These are phyloP conservation scores for Australoheros facetus DNA, from an alignment of 2,797 vertebrate species.

Conservation along the genomic window DNA sequence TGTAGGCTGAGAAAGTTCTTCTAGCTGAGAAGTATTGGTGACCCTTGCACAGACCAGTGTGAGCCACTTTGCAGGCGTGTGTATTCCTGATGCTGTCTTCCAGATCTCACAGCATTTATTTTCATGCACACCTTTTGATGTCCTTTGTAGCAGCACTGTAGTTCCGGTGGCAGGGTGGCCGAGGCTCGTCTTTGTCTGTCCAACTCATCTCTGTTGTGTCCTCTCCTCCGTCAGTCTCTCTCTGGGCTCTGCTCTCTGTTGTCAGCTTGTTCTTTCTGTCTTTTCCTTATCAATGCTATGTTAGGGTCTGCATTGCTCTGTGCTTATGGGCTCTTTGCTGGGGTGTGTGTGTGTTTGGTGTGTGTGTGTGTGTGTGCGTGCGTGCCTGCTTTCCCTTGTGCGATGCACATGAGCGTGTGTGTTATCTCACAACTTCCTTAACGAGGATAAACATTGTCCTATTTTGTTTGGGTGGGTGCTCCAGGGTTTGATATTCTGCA, in stretches of 20 bases:
- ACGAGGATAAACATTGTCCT: slow-evolving; percentile 98
- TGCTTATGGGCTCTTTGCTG: slow-evolving; percentile 67
- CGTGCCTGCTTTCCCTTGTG: slow-evolving; percentile 57
- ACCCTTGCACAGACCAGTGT: slow-evolving; percentile 80
- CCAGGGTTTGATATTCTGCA: slow-evolving; percentile 72
- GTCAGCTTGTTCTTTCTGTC: slow-evolving; percentile 79
- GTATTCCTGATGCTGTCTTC: slow-evolving; percentile 44
- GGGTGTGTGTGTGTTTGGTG: slow-evolving; percentile 66
- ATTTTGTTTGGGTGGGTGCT: slow-evolving; percentile 84
- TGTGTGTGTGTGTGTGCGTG: slow-evolving; percentile 58
- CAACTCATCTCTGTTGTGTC: slow-evolving; percentile 85
- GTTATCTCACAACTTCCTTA: slow-evolving; percentile 97
- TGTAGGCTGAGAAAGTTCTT: slow-evolving; percentile 32
- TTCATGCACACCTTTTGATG: slow-evolving; percentile 82
- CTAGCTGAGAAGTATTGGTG: slow-evolving; percentile 75
- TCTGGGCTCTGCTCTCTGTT: slow-evolving; percentile 74
- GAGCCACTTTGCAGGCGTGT: slow-evolving; percentile 31
- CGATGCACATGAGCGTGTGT: slow-evolving; percentile 67
- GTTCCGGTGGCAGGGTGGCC: slow-evolving; percentile 87
- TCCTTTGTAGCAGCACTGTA: slow-evolving; percentile 66
- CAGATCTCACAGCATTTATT: slow-evolving; percentile 74
- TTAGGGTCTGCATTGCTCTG: slow-evolving; percentile 88
- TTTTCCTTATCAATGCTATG: slow-evolving; percentile 89
- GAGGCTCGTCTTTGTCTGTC: slow-evolving; percentile 74
- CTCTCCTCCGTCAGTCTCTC: slow-evolving; percentile 60